Conservation (phyloP, 2,888 invertebrate genomes). For the Melitaea athalia region DNA sequence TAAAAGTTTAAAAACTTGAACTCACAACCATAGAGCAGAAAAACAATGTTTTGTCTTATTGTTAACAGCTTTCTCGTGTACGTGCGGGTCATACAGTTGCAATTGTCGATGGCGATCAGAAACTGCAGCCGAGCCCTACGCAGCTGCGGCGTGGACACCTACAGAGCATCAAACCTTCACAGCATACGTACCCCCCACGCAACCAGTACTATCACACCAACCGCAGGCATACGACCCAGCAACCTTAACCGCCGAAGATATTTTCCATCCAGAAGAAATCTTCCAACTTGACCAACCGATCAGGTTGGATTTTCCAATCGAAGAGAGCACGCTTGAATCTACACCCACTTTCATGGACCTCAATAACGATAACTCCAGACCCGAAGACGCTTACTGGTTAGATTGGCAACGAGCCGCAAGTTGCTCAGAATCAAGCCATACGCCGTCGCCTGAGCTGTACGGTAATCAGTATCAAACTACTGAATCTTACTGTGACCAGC, state of each 20-base stretch:
- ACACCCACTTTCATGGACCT: conserved; percentile 88
- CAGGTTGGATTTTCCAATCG: conserved; percentile 83
- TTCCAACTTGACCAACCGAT: conserved; percentile 89
- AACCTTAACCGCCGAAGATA: conserved; percentile 83
- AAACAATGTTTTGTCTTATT: conserved; percentile 32
- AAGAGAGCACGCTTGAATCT: conserved; percentile 80
- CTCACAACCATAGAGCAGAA: no score
- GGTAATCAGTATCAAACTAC: conserved; percentile 67
- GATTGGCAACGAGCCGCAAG: conserved; percentile 79
- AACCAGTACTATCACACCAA: conserved; percentile 60
- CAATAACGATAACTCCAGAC: conserved; percentile 86
- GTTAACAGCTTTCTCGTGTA: conserved; percentile 84
- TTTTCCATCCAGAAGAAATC: conserved; percentile 90
- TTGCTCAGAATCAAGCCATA: conserved; percentile 78
- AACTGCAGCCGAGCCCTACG: conserved; percentile 61
- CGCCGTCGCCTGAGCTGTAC: conserved; percentile 82
- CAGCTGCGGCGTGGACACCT: conserved; percentile 63
- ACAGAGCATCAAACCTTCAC: conserved; percentile 61
- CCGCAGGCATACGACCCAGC: conserved; percentile 83
- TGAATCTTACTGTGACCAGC: conserved; percentile 70
- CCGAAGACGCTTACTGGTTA: conserved; percentile 83
- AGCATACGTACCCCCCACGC: conserved; percentile 58
- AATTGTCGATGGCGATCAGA: conserved; percentile 82
- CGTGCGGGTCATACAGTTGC: conserved; percentile 89
- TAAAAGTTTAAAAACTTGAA: no score